phyloP scores from a whole-genome alignment of 2,797 vertebrate species.

The Rallus crepitans region DNA sequence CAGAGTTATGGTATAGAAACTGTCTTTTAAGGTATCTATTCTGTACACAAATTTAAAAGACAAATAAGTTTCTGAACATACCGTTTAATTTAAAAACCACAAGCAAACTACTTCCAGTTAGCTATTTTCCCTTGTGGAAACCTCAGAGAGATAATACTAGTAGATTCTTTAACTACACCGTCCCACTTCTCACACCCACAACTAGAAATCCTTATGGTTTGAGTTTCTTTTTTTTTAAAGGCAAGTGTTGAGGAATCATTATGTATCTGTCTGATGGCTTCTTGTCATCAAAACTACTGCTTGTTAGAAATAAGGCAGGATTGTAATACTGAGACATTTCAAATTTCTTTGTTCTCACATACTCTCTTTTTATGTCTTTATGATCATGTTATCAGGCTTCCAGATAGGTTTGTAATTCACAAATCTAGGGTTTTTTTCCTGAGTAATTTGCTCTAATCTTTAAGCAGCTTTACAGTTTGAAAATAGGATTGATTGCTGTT shows the following conservation, averaged over 20 bases:
- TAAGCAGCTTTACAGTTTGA: background rate
- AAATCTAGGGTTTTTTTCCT: background rate
- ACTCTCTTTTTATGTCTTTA: background rate
- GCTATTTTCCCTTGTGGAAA: background rate
- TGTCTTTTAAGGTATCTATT: background rate
- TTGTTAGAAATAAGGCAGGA: background rate
- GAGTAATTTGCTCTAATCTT: background rate
- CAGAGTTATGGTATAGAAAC: background rate
- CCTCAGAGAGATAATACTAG: background rate
- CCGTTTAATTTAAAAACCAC: background rate
- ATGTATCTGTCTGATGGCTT: background rate
- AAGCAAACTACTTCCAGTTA: background rate
- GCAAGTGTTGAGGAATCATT: background rate
- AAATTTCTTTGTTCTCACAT: background rate
- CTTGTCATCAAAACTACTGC: background rate
- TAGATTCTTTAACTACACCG: background rate
- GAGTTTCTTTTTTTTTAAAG: background rate
- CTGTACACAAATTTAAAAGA: background rate
- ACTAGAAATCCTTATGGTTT: background rate
- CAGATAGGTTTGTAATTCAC: background rate
- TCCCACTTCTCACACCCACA: background rate
- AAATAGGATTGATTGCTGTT: background rate
- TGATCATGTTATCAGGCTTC: background rate
- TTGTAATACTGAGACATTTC: background rate
- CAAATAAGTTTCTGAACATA: background rate